Conservation (phyloP, 2,888 invertebrate genomes). For the Archaeoteleia sp. region DNA sequence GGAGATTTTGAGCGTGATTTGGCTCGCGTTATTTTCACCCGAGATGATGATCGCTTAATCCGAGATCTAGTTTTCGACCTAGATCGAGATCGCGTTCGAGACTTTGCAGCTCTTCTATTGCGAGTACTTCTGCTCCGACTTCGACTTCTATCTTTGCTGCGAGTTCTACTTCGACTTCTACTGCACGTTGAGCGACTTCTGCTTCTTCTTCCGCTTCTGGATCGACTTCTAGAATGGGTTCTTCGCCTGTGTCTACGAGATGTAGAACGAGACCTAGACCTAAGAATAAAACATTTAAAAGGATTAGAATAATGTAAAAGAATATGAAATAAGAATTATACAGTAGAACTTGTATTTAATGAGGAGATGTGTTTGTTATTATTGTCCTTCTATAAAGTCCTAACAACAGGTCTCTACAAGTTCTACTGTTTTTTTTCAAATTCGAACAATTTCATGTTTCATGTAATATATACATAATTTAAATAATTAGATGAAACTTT, state of each 20-base stretch:
- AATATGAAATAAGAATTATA: not conserved
- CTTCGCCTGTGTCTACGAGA: constrained; percentile 53
- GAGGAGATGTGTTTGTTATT: no score
- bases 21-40: constrained; percentile 65
- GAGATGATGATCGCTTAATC: constrained; percentile 50
- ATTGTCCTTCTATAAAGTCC: no score
- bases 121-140: not conserved
- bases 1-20: constrained; percentile 59
- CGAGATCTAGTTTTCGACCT: constrained; percentile 47
- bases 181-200: constrained; percentile 30
- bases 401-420: no score
- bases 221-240: constrained; percentile 31
- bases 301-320: not conserved
- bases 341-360: no score
- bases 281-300: constrained; percentile 18
- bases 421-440: no score
- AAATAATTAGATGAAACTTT: no score
- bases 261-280: constrained; percentile 59
- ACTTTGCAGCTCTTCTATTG: no score
- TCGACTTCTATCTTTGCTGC: constrained; percentile 49
- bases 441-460: no score
- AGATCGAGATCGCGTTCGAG: no score
- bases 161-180: constrained; percentile 55
- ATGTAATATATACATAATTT: no score
- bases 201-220: no score